These are phyloP conservation scores for Cygnus olor DNA, from an alignment of 2,797 vertebrate species.

Conservation along the genomic window DNA sequence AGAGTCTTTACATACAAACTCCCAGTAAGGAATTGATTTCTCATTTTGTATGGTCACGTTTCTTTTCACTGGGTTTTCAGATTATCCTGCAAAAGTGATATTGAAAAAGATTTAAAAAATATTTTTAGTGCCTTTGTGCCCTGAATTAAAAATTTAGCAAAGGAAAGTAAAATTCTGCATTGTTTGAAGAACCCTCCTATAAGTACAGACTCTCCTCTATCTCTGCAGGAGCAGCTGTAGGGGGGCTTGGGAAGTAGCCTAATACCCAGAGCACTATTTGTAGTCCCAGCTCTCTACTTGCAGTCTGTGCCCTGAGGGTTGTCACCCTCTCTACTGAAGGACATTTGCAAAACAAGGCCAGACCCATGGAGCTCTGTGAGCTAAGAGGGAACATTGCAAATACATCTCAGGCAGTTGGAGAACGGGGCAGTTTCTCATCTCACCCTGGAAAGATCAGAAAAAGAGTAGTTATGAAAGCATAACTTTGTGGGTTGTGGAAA, in stretches of 20 bases:
- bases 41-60: neutral
- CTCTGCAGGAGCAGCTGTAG: neutral
- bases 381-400: neutral
- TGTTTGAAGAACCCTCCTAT: neutral
- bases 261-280: neutral
- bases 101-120: neutral
- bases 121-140: neutral
- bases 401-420: neutral
- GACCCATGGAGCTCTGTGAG: neutral
- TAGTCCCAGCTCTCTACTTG: neutral
- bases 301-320: neutral
- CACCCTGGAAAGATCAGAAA: rapidly evolving
- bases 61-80: neutral
- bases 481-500: neutral
- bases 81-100: neutral
- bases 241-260: neutral
- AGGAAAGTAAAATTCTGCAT: neutral
- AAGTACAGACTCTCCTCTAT: neutral
- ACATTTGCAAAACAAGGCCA: neutral
- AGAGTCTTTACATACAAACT: neutral
- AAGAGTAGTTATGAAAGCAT: neutral
- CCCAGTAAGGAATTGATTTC: neutral
- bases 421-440: neutral
- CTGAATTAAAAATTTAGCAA: neutral
- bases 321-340: neutral